Percentiles rank a stretch among this genome's conserved stretches.
Conservation (phyloP, 2,113 vertebrate genomes). For the Rhegmatorhina hoffmannsi region DNA sequence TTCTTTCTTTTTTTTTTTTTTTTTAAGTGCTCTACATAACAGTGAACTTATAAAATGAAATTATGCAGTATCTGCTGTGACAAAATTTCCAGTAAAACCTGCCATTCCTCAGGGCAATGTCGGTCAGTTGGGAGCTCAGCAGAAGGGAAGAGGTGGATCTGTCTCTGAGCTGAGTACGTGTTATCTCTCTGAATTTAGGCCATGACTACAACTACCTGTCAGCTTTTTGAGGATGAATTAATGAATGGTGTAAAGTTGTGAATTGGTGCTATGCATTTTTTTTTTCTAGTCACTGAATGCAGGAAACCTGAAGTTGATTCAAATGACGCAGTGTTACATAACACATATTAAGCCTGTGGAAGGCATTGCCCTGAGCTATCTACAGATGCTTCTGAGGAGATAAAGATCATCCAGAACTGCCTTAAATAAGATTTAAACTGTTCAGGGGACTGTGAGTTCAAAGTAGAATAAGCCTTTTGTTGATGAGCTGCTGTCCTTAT, state of each 20-base stretch:
- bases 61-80: not conserved
- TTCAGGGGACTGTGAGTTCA: not conserved
- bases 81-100: not conserved
- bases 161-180: not conserved
- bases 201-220: not conserved
- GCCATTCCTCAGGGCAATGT: not conserved
- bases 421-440: not conserved
- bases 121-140: not conserved
- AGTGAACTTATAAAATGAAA: not conserved
- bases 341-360: not conserved
- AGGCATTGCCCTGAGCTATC: not conserved
- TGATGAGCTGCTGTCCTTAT: not conserved
- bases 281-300: not conserved
- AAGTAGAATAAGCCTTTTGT: not conserved
- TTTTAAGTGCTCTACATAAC: not conserved
- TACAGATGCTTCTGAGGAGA: not conserved
- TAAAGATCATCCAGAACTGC: not conserved
- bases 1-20: not conserved
- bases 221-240: not conserved
- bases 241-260: not conserved
- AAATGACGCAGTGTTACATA: not conserved
- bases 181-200: not conserved
- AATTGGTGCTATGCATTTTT: not conserved
- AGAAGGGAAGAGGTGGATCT: not conserved
- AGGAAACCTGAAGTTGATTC: not conserved